Percentiles rank a stretch among this genome's conserved stretches.
Evolutionary conservation across 2,888 invertebrate genomes (phyloP).

Genomic region (Brachypalpus laphriformis): DNA sequence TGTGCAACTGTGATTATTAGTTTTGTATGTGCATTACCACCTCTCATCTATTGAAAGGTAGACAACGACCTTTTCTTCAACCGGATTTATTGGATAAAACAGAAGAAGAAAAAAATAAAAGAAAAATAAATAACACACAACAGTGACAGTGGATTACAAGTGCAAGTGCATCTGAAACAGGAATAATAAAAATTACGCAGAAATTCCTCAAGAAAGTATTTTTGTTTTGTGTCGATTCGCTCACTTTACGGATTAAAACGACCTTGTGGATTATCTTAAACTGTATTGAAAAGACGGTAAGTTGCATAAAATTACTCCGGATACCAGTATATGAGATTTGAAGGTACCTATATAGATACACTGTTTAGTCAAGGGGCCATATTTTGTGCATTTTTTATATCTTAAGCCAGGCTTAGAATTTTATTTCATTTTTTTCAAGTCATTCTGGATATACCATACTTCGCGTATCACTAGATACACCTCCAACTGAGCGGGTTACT

Average conservation of each 20-base stretch:
- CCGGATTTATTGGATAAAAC: slow-evolving; percentile 70
- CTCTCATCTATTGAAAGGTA: slow-evolving; percentile 33
- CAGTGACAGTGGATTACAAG: slow-evolving; percentile 69
- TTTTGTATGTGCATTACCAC: slow-evolving; percentile 1
- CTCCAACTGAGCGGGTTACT: too few relatives aligned
- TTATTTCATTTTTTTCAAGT: too few relatives aligned
- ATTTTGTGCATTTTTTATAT: background rate
- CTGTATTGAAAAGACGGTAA: slow-evolving; percentile 61
- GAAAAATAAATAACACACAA: slow-evolving; percentile 23
- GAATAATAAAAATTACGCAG: slow-evolving; percentile 19
- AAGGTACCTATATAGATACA: background rate
- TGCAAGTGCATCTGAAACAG: slow-evolving; percentile 60
- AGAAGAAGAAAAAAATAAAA: slow-evolving; percentile 53
- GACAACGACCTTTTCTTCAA: slow-evolving; percentile 68
- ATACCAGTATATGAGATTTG: background rate
- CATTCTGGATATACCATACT: too few relatives aligned
- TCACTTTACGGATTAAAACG: slow-evolving; percentile 66
- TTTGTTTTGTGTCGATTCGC: background rate
- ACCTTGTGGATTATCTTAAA: slow-evolving; percentile 69
- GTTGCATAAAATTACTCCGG: slow-evolving; percentile 7
- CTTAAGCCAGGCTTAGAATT: slow-evolving; percentile 19
- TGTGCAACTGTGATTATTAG: slow-evolving; percentile 34
- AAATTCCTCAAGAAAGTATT: slow-evolving; percentile 36
- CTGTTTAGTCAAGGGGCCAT: background rate
- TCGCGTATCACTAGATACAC: too few relatives aligned